Evolutionary conservation across 2,797 vertebrate genomes (phyloP).

Genomic region (Hippocampus kuda): DNA sequence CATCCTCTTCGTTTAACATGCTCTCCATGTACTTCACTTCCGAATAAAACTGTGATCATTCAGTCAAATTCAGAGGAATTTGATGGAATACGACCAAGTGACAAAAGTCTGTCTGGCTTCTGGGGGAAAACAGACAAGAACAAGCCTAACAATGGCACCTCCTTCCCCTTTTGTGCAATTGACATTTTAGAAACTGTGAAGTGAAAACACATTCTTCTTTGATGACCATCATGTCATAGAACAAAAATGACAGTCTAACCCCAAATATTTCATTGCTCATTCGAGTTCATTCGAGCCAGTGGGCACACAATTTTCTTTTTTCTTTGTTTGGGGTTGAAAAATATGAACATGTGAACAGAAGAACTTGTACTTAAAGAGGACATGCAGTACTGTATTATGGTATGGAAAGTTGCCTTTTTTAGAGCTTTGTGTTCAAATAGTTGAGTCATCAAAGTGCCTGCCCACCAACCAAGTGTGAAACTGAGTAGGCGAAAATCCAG

Average conservation of each 20-base stretch:
- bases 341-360: too few relatives aligned
- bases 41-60: constrained; percentile 50
- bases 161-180: constrained; percentile 14
- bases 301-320: constrained; percentile 1
- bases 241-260: constrained; percentile 12
- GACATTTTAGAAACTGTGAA: constrained; percentile 31
- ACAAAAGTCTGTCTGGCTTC: constrained; percentile 22
- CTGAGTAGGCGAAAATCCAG: too few relatives aligned
- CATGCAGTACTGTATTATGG: too few relatives aligned
- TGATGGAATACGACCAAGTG: constrained; percentile 15
- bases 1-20: constrained; percentile 46
- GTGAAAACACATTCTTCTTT: constrained; percentile 27
- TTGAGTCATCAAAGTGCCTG: too few relatives aligned
- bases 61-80: constrained; percentile 42
- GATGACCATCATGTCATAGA: constrained; percentile 16
- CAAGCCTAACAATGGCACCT: constrained; percentile 32
- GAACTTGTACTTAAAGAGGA: too few relatives aligned
- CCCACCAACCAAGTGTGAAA: too few relatives aligned
- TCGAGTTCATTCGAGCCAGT: neutral
- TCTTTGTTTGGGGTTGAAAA: too few relatives aligned
- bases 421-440: neutral
- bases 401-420: too few relatives aligned
- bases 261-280: constrained; percentile 10
- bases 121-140: constrained; percentile 28
- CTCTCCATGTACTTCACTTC: constrained; percentile 34